Conservation (phyloP, 2,113 vertebrate genomes). For the Vulpes ferrilata region DNA sequence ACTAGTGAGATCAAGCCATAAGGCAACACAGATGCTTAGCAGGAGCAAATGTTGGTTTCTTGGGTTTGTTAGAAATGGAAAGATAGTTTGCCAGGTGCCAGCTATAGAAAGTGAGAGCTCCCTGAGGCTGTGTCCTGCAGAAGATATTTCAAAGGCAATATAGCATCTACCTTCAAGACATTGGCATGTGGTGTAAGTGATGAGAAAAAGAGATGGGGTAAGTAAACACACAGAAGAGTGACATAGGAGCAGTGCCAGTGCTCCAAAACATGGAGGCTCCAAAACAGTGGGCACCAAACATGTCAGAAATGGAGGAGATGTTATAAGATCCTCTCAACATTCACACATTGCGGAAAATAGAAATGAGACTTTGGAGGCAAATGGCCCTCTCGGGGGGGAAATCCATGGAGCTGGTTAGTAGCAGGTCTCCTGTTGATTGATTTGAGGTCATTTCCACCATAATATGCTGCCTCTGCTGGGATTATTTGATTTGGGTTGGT, state of each 20-base stretch:
- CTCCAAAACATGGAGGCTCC: too few relatives aligned
- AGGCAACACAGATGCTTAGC: background rate
- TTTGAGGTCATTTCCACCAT: background rate
- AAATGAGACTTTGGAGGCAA: background rate
- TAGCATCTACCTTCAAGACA: background rate
- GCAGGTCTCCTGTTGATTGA: background rate
- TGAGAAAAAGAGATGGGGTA: background rate
- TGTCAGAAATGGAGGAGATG: background rate
- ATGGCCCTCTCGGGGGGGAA: background rate
- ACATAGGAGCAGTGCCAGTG: fast-evolving
- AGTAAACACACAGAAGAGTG: background rate
- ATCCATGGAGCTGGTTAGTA: background rate
- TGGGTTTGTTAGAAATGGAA: background rate
- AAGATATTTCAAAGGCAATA: background rate
- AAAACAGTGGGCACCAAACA: background rate
- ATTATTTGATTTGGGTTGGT: background rate
- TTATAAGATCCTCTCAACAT: background rate
- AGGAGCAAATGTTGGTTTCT: background rate
- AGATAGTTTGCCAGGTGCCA: background rate
- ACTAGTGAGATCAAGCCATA: background rate
- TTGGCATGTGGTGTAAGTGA: too few relatives aligned
- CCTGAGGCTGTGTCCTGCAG: background rate
- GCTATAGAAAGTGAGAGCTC: background rate
- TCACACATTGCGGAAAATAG: background rate
- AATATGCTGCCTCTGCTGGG: background rate